These are phyloP conservation scores for Pristionchus maxplancki DNA, from an alignment of 2,888 invertebrate species.

Conservation along the genomic window DNA sequence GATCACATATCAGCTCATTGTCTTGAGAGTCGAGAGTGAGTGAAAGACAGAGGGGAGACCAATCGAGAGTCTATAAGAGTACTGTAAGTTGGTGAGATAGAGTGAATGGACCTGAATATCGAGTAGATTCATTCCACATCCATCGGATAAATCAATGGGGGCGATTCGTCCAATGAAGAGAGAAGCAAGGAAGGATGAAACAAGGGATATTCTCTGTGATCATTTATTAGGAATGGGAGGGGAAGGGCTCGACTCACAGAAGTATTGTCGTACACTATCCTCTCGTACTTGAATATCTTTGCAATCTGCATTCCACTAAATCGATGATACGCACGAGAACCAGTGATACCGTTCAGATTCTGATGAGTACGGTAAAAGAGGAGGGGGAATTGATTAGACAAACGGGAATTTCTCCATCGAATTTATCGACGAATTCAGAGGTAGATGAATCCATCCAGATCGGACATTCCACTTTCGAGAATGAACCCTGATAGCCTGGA, in stretches of 20 bases:
- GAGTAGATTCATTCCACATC: conserved; percentile 95
- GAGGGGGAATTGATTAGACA: not conserved
- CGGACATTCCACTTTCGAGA: conserved; percentile 88
- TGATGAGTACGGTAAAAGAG: conserved; percentile 56
- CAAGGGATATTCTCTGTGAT: conserved; percentile 88
- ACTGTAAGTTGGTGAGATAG: not conserved
- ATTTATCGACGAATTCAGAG: conserved; percentile 79
- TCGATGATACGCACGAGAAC: conserved; percentile 90
- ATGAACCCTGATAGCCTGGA: conserved; percentile 81
- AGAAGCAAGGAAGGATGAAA: conserved; percentile 93
- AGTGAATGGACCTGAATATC: conserved; percentile 82
- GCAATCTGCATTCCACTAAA: conserved; percentile 95
- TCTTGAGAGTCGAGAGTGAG: conserved; percentile 6
- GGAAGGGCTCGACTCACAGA: conserved; percentile 80
- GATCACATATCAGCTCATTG: not conserved
- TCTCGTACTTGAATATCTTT: conserved; percentile 87
- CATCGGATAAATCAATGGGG: conserved; percentile 92
- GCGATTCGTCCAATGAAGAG: conserved; percentile 91
- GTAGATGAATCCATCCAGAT: conserved; percentile 97
- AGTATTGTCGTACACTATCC: conserved; percentile 85
- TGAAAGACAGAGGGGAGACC: conserved; percentile 38
- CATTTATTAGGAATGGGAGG: not conserved
- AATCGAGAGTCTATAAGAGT: conserved; percentile 6
- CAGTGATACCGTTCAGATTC: conserved; percentile 81
- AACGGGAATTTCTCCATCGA: conserved; percentile 43